Evolutionary conservation across 2,888 invertebrate genomes (phyloP).

Genomic region (Ypsolopha sequella): DNA sequence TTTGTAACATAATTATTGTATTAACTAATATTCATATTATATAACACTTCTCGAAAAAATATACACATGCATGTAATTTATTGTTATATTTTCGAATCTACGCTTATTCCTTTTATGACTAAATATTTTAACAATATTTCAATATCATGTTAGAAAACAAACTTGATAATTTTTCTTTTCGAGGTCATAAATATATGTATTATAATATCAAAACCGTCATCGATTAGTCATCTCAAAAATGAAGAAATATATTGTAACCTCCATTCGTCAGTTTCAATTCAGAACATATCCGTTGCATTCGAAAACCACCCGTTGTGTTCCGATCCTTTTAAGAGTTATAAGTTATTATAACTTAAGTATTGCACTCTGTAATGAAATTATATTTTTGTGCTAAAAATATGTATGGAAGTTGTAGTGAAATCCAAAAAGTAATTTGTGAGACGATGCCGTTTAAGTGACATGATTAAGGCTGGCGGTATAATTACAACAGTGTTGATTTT

Average conservation of each 20-base stretch:
- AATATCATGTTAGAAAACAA: constrained; percentile 18
- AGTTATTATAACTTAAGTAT: neutral
- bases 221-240: neutral
- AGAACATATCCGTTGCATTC: constrained; percentile 9
- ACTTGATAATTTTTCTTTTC: neutral
- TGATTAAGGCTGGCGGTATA: too few species aligned
- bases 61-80: too few species aligned
- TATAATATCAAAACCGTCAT: neutral
- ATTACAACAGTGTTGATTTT: too few species aligned
- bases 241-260: constrained; percentile 14
- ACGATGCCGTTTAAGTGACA: too few species aligned
- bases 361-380: neutral
- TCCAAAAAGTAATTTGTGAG: too few species aligned
- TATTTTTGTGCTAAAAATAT: neutral
- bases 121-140: constrained; percentile 14
- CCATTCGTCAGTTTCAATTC: constrained; percentile 13
- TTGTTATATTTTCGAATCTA: too few species aligned
- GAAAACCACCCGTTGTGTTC: constrained; percentile 1
- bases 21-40: too few species aligned
- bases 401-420: neutral
- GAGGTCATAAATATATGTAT: neutral
- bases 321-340: too few species aligned
- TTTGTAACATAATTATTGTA: too few species aligned
- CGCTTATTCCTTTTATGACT: too few species aligned
- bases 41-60: too few species aligned